Evolutionary conservation across 1,140 invertebrate species (phyloP).

Genomic region (Notospermus geniculatus): DNA sequence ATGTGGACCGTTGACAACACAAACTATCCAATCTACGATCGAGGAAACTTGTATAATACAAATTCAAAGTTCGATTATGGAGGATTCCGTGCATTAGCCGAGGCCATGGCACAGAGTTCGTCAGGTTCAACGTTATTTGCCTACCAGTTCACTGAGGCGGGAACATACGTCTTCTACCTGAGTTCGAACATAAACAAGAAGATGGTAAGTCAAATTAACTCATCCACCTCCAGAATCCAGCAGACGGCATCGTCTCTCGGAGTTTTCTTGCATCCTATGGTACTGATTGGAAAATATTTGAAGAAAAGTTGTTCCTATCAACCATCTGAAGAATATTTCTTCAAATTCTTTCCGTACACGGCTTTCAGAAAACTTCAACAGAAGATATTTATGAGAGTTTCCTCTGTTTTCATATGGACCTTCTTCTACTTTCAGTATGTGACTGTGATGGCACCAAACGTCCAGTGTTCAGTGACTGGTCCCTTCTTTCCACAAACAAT

Average conservation of each 20-base stretch:
- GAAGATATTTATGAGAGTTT: not conserved
- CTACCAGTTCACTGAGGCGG: slow-evolving; percentile 47
- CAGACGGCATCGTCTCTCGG: no score
- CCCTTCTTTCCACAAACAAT: slow-evolving; percentile 50
- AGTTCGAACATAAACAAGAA: slow-evolving; percentile 45
- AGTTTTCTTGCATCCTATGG: no score
- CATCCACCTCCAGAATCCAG: no score
- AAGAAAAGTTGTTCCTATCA: no score
- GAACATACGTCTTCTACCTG: slow-evolving; percentile 48
- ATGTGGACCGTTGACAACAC: slow-evolving; percentile 39
- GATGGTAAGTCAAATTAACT: slow-evolving; percentile 38
- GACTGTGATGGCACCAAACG: slow-evolving; percentile 40
- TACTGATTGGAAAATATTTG: no score
- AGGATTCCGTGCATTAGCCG: slow-evolving; percentile 42
- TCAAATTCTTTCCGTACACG: no score
- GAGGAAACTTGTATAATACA: slow-evolving; percentile 51
- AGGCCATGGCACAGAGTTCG: slow-evolving; percentile 33
- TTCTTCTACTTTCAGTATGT: slow-evolving; percentile 39
- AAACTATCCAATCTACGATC: slow-evolving; percentile 50
- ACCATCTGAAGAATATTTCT: no score
- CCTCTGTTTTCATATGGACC: not conserved
- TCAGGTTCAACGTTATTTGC: slow-evolving; percentile 44
- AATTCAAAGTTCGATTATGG: slow-evolving; percentile 51
- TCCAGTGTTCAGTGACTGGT: slow-evolving; percentile 41
- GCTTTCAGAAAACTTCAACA: not conserved